phyloP scores from a whole-genome alignment of 2,113 vertebrate species.

The cattle (Bos taurus) region ARS-UCD2.0 NC_037331.1:26367001-26367500 shows the following conservation, averaged over 20 bases:
- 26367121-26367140: not conserved
- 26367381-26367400: constrained; percentile 9
- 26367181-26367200: not conserved
- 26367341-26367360: not conserved
- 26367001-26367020: not conserved
- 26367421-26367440: not conserved
- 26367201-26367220: not conserved
- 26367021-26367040: not conserved
- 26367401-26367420: not conserved
- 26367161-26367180: not conserved
- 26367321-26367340: not conserved
- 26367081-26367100: not conserved
- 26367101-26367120: not conserved
- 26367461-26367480: constrained; percentile 21
- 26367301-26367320: not conserved
- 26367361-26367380: not conserved
- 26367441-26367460: not conserved
- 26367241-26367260: not conserved
- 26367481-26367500: not conserved
- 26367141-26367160: not conserved
- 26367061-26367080: not conserved
- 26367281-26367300: not conserved
- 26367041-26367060: not conserved
- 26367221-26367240: not conserved
- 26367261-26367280: not conserved